Base-by-base conservation (phyloP, 2,888 invertebrate species). In the Baccha elongata region DNA sequence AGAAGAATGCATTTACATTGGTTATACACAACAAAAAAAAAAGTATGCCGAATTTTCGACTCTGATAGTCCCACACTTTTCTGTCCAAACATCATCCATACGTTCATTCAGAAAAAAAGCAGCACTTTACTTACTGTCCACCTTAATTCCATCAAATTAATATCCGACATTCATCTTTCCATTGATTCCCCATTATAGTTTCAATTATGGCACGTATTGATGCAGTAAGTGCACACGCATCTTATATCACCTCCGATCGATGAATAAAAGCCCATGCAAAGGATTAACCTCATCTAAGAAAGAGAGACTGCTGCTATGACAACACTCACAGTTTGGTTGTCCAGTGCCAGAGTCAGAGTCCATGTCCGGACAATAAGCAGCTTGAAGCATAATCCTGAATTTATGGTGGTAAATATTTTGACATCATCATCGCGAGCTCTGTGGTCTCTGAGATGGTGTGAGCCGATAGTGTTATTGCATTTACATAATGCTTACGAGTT, bases 341-440 rank as follows among this genome's bases (percentile, higher is more conserved):
- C 29, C 50, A 52, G 65, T 53, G 11, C 53, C 6, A 21, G 26
- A 26, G 3, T 32, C 29, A 1, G 29, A 32, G 10, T 40, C 35
- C 23, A 72, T 78, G 67, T 60, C 50, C 32, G 55, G 58, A 78
- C 72, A 83, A 76, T 83, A 83, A 83, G 83, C 67, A 68, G 78
- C 83, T 83, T 83, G 72, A 17, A 68, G 78, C 62, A 78, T 83
- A 83, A 83, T 83, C 83, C 78, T 68, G 83, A 83, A 83, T 83
- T 83, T 67, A 83, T 83, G 83, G 78, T 83, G 83, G 83, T 83
- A 83, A 78, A 83, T 83, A 83, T 83, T 83, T 83, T 83, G 83
- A 83, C 83, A 83, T 83, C 83, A 83, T 83, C 83, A 83, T 83
- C 68, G 53, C 78, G 29, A 73, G 68, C 78, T 73, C 78, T 78